A percentile compares a stretch with the other conserved stretches of the same genome.
These are phyloP conservation scores for Lagocephalus sceleratus DNA, from an alignment of 2,797 vertebrate species.

Conservation along the genomic window DNA sequence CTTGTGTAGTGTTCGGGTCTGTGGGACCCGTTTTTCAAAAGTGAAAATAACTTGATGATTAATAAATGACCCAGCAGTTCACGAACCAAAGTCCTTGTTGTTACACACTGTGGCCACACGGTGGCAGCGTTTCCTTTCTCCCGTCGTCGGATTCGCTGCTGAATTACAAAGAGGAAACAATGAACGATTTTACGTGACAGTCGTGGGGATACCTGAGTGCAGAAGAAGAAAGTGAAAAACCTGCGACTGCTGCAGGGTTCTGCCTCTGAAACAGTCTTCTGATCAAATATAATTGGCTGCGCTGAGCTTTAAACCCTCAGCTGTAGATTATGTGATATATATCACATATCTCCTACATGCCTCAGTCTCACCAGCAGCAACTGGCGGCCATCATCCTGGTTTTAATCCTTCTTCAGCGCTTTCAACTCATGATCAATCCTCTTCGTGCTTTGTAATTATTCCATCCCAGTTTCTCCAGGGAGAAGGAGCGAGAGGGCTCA, in stretches of 20 bases:
- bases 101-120: no score
- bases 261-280: conserved; percentile 30
- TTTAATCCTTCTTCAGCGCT: conserved; percentile 4
- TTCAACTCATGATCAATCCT: conserved; percentile 15
- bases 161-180: background rate
- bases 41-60: no score
- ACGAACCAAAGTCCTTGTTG: no score
- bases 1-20: no score
- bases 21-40: no score
- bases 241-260: conserved; percentile 14
- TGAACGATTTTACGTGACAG: no score
- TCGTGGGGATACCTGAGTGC: background rate
- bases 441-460: conserved; percentile 42
- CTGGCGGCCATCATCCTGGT: conserved; percentile 20
- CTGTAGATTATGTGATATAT: conserved; percentile 53
- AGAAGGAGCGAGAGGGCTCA: conserved; percentile 10
- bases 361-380: conserved; percentile 28
- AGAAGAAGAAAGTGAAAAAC: conserved; percentile 7
- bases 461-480: conserved; percentile 30
- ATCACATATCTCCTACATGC: conserved; percentile 22
- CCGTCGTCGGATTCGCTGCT: background rate
- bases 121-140: no score
- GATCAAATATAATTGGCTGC: conserved; percentile 39
- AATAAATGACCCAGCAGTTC: no score
- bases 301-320: conserved; percentile 46